Conservation (phyloP, 2,113 vertebrate genomes). For the Fulica atra region DNA sequence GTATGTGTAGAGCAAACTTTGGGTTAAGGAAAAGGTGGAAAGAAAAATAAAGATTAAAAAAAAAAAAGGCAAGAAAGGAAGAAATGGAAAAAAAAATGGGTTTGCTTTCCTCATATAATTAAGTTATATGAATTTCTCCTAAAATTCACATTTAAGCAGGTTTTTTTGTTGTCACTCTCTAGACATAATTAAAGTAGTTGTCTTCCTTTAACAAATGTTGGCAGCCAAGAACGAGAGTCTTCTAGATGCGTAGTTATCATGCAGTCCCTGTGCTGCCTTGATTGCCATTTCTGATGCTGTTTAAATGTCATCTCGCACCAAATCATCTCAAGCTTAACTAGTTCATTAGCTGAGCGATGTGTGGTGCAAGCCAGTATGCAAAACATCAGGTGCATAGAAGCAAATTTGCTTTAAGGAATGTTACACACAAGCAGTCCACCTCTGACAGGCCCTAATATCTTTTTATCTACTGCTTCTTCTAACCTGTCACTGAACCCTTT, state of each 20-base stretch:
- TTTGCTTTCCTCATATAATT: not conserved
- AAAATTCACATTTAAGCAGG: not conserved
- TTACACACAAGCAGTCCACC: not conserved
- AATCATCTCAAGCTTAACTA: not conserved
- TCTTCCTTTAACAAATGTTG: not conserved
- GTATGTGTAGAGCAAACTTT: constrained; percentile 67
- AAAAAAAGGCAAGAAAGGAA: not conserved
- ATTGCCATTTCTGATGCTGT: not conserved
- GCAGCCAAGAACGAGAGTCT: not conserved
- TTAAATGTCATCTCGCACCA: not conserved
- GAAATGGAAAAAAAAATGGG: not conserved
- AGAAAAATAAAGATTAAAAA: not conserved
- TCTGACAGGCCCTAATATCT: not conserved
- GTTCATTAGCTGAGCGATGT: not conserved
- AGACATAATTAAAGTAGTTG: not conserved
- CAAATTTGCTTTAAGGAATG: not conserved
- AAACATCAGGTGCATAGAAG: not conserved
- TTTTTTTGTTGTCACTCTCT: not conserved
- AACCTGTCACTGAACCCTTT: not conserved
- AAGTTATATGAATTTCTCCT: not conserved
- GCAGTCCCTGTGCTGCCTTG: not conserved
- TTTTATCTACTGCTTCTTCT: not conserved
- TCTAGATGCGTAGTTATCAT: not conserved
- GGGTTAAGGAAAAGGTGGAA: not conserved
- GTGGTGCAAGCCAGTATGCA: not conserved